Evolutionary conservation across 2,113 vertebrate genomes (phyloP).

Genomic region (Plecturocebus donacophilus): DNA sequence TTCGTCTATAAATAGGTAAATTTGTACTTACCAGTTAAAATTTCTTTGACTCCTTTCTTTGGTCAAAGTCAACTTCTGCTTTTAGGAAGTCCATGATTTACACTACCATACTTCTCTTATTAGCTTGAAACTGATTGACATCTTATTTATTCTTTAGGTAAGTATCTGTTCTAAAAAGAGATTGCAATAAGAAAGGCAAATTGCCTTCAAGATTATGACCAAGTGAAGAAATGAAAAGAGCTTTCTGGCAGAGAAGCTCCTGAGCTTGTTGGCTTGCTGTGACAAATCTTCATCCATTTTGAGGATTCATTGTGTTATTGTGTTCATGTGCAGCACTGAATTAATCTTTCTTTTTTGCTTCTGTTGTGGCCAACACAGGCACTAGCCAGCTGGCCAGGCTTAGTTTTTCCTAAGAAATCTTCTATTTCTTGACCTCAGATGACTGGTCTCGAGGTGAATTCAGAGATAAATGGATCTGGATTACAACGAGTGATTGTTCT

Average conservation of each 20-base stretch:
- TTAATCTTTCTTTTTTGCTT: slow-evolving; percentile 15
- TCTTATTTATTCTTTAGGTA: not conserved
- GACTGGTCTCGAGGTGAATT: not conserved
- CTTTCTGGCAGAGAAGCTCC: not conserved
- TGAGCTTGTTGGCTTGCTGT: not conserved
- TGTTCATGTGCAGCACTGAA: not conserved
- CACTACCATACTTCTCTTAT: not conserved
- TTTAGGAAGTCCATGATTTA: not conserved
- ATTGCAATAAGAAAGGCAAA: not conserved
- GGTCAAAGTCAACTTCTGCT: not conserved
- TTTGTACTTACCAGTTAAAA: not conserved
- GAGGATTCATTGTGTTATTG: not conserved
- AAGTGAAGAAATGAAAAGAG: not conserved
- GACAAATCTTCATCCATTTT: not conserved
- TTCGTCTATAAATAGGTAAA: not conserved
- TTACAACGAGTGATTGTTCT: not conserved
- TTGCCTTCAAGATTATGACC: not conserved
- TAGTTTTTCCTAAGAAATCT: not conserved
- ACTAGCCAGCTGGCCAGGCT: not conserved
- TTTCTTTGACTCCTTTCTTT: not conserved
- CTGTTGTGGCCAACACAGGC: not conserved
- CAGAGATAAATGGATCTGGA: not conserved
- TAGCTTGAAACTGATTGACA: not conserved
- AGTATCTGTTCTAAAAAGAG: not conserved
- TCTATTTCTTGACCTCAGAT: not conserved